phyloP scores from a whole-genome alignment of 2,113 vertebrate species.

The Rhombomys opimus region DNA sequence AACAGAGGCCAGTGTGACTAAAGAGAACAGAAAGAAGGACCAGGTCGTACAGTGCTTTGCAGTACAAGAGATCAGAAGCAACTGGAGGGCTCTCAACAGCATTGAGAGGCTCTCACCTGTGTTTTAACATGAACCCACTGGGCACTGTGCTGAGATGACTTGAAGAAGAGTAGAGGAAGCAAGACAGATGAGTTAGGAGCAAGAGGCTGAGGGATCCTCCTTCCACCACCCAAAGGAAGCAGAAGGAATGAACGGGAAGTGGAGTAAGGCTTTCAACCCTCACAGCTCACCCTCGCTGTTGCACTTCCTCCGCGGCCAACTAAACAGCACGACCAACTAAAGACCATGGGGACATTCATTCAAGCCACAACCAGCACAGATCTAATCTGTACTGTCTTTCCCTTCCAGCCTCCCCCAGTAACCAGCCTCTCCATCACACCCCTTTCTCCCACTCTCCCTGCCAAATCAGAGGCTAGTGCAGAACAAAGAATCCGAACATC shows the following conservation, averaged over 20 bases:
- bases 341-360: not conserved
- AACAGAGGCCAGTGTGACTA: not conserved
- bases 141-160: not conserved
- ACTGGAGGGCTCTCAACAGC: not conserved
- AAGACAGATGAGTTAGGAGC: not conserved
- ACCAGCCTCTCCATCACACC: not conserved
- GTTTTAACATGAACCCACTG: not conserved
- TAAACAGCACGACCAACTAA: not conserved
- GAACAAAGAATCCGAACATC: not conserved
- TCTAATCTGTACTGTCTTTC: not conserved
- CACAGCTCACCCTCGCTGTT: too few relatives aligned
- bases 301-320: not conserved
- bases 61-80: not conserved
- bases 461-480: not conserved
- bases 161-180: not conserved
- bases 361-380: not conserved
- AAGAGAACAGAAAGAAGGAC: not conserved
- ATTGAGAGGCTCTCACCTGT: not conserved
- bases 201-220: too few relatives aligned
- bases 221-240: not conserved
- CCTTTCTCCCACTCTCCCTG: not conserved
- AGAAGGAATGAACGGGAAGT: not conserved
- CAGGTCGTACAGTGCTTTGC: not conserved
- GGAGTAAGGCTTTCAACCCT: not conserved
- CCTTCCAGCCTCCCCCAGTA: not conserved